These are phyloP conservation scores for Stenoptilia bipunctidactyla DNA, from an alignment of 2,888 invertebrate species.

Conservation along the genomic window DNA sequence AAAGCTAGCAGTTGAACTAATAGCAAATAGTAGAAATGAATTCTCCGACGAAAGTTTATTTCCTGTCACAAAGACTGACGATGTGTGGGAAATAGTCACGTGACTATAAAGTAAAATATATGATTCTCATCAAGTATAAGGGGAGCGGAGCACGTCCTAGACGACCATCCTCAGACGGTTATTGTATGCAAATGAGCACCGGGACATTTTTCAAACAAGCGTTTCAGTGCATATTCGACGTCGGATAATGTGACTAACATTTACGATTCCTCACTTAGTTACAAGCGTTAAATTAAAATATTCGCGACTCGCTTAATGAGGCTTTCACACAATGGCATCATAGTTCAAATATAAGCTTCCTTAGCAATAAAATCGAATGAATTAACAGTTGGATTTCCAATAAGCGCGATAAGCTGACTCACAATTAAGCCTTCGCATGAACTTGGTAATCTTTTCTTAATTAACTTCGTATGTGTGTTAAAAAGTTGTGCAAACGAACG, in stretches of 20 bases:
- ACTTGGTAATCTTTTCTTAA: neutral
- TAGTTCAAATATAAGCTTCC: too few species aligned
- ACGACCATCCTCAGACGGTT: constrained; percentile 44
- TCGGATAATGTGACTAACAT: constrained; percentile 4
- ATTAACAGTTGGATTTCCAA: too few species aligned
- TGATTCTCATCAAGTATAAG: constrained; percentile 19
- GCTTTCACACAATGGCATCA: too few species aligned
- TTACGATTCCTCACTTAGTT: neutral
- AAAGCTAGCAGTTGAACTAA: too few species aligned
- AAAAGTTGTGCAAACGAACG: neutral
- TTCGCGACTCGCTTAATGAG: too few species aligned
- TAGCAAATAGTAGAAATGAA: too few species aligned
- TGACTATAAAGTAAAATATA: constrained; percentile 38
- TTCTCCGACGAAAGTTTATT: neutral
- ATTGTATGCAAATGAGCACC: constrained; percentile 58
- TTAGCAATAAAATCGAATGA: too few species aligned
- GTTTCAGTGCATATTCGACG: constrained; percentile 10
- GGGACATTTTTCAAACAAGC: constrained; percentile 39
- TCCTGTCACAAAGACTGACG: constrained; percentile 14
- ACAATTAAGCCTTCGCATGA: neutral
- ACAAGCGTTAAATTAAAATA: neutral
- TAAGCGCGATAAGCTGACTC: neutral
- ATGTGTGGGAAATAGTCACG: constrained; percentile 44
- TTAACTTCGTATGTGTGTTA: neutral
- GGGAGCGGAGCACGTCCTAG: constrained; percentile 5